These are phyloP conservation scores for Heloderma charlesbogerti DNA, from an alignment of 2,113 vertebrate genomes.

Conservation along the genomic window DNA sequence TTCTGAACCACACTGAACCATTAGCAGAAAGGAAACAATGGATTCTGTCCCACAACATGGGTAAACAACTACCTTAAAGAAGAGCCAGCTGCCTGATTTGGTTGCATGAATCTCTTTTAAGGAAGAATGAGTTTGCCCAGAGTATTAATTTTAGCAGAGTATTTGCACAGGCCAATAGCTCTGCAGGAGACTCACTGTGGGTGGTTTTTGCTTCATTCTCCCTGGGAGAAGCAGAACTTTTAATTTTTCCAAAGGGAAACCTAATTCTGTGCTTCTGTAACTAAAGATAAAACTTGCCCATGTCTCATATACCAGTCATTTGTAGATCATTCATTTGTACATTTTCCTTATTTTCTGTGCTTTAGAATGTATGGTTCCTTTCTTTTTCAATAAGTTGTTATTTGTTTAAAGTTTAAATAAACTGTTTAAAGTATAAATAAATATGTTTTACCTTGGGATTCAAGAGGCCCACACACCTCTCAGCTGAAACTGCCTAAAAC, in stretches of 20 bases:
- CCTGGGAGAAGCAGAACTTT: too few relatives aligned
- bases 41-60: background rate
- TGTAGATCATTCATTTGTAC: background rate
- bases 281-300: too few relatives aligned
- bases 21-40: background rate
- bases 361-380: background rate
- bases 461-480: too few relatives aligned
- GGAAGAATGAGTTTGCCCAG: background rate
- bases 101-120: background rate
- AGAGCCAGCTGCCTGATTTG: background rate
- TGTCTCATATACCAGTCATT: background rate
- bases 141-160: background rate
- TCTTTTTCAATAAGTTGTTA: background rate
- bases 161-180: background rate
- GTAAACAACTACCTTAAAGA: background rate
- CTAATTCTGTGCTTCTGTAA: too few relatives aligned
- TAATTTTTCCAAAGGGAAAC: too few relatives aligned
- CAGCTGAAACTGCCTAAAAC: background rate
- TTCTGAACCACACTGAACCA: background rate
- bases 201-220: too few relatives aligned
- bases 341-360: background rate
- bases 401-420: background rate
- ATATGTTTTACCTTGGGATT: background rate
- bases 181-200: background rate
- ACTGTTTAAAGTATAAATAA: background rate